Conservation (phyloP, 2,797 vertebrate species). For the Pantherophis vulpinus region DNA sequence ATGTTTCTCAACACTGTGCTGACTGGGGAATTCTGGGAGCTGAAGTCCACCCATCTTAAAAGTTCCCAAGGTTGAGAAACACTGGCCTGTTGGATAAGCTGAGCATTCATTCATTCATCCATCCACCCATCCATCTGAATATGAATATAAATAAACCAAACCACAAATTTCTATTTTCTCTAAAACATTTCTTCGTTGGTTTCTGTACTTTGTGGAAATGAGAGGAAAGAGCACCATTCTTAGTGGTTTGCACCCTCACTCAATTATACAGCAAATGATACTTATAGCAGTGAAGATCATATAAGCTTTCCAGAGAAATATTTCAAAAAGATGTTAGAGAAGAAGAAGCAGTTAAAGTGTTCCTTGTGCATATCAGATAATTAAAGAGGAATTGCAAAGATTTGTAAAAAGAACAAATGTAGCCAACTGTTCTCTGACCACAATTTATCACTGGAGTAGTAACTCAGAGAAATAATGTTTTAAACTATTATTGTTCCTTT, state of each 20-base stretch:
- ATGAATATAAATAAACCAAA: neutral
- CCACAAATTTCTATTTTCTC: neutral
- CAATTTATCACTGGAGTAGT: neutral
- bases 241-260: neutral
- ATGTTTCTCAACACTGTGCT: neutral
- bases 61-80: neutral
- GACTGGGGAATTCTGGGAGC: neutral
- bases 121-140: neutral
- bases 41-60: neutral
- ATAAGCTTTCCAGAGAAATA: neutral
- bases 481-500: neutral
- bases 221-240: neutral
- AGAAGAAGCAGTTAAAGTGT: neutral
- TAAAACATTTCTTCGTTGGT: conserved; percentile 11
- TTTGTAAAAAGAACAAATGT: neutral
- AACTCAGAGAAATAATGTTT: neutral
- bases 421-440: neutral
- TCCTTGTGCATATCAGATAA: neutral
- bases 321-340: neutral
- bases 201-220: neutral
- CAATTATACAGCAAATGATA: neutral
- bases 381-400: neutral
- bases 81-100: neutral
- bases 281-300: no score
- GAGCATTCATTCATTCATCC: neutral